Conservation (phyloP, 2,113 vertebrate species). For the Ornithorhynchus anatinus region DNA sequence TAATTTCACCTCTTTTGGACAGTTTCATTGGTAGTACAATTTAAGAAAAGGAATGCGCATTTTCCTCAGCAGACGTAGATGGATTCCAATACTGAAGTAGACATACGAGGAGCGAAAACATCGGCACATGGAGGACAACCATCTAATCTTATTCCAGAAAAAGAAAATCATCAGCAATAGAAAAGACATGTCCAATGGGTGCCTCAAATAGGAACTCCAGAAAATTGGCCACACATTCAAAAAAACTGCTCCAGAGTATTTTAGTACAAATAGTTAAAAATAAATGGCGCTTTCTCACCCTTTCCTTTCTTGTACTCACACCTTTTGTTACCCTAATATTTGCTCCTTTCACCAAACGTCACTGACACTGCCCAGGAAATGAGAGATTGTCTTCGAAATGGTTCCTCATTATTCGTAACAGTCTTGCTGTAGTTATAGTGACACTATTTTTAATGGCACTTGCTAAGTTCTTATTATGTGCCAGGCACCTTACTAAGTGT, state of each 20-base stretch:
- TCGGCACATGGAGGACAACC: conserved; percentile 54
- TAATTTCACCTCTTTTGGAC: conserved; percentile 49
- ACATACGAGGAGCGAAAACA: conserved; percentile 64
- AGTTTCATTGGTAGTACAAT: conserved; percentile 39
- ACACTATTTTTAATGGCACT: no score
- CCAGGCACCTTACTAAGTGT: no score
- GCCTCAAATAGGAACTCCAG: conserved; percentile 31
- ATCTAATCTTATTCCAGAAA: conserved; percentile 62
- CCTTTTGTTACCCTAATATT: no score
- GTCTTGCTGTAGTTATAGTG: no score
- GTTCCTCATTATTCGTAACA: no score
- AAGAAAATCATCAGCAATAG: conserved; percentile 52
- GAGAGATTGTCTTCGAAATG: no score
- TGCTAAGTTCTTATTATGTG: no score
- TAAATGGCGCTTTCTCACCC: no score
- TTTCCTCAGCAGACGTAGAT: conserved; percentile 29
- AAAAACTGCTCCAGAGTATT: conserved; percentile 45
- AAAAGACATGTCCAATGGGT: conserved; percentile 42
- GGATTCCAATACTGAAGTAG: conserved; percentile 31
- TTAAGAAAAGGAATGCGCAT: conserved; percentile 39
- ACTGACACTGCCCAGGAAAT: no score
- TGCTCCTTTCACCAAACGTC: no score
- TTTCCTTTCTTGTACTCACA: no score
- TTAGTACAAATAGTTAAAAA: conserved; percentile 45
- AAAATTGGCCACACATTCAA: conserved; percentile 18